These are phyloP conservation scores for Heliconius ethilla DNA, from an alignment of 2,888 invertebrate species.

Conservation along the genomic window DNA sequence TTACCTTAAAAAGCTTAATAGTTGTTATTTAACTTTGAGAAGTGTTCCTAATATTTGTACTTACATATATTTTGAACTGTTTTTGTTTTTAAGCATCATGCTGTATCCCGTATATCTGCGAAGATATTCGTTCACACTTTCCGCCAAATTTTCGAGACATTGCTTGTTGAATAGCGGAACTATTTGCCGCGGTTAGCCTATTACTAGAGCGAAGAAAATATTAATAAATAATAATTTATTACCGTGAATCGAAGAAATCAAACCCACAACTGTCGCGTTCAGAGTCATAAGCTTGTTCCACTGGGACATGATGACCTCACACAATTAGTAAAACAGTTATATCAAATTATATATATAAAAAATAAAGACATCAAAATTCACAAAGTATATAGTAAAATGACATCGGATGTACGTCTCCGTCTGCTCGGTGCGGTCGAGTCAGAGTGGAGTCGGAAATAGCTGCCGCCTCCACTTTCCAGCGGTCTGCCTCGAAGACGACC, in stretches of 20 bases:
- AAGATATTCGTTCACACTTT: no score
- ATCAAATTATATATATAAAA: background rate
- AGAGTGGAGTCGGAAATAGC: conserved; percentile 11
- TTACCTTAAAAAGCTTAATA: background rate
- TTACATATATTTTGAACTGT: no score
- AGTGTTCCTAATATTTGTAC: background rate
- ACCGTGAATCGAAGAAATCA: no score
- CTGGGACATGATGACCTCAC: background rate
- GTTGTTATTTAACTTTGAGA: background rate
- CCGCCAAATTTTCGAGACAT: no score
- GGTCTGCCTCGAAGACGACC: conserved; percentile 11
- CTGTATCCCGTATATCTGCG: no score
- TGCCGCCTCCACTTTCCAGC: conserved; percentile 8
- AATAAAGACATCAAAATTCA: background rate
- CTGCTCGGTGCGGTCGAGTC: conserved; percentile 4
- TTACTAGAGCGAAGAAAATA: no score
- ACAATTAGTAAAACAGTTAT: background rate
- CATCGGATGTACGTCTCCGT: background rate
- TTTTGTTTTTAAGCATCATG: no score
- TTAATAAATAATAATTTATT: no score
- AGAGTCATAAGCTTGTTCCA: no score
- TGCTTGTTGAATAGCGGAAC: no score
- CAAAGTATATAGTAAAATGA: conserved; percentile 2
- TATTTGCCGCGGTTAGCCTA: no score
- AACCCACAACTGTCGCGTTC: no score